A percentile compares a stretch with the other conserved stretches of the same genome.
Evolutionary conservation across 2,113 vertebrate genomes (phyloP).

Genomic region (Phalacrocorax aristotelis): DNA sequence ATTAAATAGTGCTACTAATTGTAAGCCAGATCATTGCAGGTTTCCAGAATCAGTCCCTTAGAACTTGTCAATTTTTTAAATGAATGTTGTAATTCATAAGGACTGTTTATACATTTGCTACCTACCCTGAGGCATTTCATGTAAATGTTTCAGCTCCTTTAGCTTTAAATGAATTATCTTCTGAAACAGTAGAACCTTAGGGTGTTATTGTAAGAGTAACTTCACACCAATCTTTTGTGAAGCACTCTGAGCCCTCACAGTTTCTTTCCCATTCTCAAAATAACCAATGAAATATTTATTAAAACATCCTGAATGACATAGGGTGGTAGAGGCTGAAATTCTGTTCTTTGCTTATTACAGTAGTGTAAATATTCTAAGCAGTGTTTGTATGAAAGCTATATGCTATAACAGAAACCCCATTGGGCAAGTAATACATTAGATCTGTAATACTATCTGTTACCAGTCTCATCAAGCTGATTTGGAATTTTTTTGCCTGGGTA

Average conservation of each 20-base stretch:
- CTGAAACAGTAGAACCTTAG: slow-evolving; percentile 51
- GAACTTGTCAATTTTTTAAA: not conserved
- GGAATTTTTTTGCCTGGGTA: slow-evolving; percentile 25
- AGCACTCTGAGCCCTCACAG: not conserved
- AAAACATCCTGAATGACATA: not conserved
- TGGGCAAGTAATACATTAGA: not conserved
- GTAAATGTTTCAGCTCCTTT: slow-evolving; percentile 52
- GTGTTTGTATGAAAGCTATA: not conserved
- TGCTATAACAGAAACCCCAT: not conserved
- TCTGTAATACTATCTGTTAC: not conserved
- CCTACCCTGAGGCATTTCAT: slow-evolving; percentile 5
- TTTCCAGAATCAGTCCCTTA: not conserved
- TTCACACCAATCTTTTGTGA: slow-evolving; percentile 47
- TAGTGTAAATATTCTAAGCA: not conserved
- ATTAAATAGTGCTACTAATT: not conserved
- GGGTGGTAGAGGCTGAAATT: not conserved
- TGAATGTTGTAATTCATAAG: not conserved
- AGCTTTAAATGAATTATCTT: slow-evolving; percentile 53
- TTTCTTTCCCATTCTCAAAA: not conserved
- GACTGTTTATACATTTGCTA: slow-evolving; percentile 8
- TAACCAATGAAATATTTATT: slow-evolving; percentile 70
- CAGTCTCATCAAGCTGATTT: slow-evolving; percentile 17
- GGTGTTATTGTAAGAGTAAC: slow-evolving; percentile 33
- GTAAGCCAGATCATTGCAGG: not conserved
- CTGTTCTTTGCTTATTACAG: not conserved